Conservation (phyloP, 2,797 vertebrate species). For the Clarias platycephalus region DNA sequence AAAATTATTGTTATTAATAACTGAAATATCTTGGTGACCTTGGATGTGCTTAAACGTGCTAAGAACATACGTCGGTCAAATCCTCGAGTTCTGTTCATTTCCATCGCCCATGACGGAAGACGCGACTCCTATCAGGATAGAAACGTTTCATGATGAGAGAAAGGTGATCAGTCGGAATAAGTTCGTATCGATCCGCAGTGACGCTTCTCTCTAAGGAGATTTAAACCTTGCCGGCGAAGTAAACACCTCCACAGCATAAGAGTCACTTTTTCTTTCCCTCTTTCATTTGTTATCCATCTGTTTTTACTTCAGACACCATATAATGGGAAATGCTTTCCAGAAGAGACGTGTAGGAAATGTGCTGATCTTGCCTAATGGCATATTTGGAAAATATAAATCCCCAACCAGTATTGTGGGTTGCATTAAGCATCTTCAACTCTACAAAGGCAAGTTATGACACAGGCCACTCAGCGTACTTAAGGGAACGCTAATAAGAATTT, state of each 20-base stretch:
- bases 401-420: not conserved
- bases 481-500: constrained; percentile 4
- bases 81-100: constrained; percentile 20
- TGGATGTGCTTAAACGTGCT: not conserved
- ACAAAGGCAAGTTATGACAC: constrained; percentile 5
- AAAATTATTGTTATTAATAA: not conserved
- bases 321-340: not conserved
- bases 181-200: not conserved
- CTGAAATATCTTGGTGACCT: constrained; percentile 19
- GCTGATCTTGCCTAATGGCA: not conserved
- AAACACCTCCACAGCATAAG: not conserved
- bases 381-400: not conserved
- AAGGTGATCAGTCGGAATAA: not conserved
- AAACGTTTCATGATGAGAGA: not conserved
- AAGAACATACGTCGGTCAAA: not conserved
- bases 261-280: not conserved
- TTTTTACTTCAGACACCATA: not conserved
- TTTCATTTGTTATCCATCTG: not conserved
- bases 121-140: not conserved
- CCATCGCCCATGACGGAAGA: not conserved
- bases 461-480: not conserved
- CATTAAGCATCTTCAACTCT: not conserved
- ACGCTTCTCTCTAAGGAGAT: not conserved
- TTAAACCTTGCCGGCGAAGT: not conserved
- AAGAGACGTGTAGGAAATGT: not conserved